Base-by-base conservation (phyloP, 2,797 vertebrate genomes). In the Microchirus variegatus region DNA sequence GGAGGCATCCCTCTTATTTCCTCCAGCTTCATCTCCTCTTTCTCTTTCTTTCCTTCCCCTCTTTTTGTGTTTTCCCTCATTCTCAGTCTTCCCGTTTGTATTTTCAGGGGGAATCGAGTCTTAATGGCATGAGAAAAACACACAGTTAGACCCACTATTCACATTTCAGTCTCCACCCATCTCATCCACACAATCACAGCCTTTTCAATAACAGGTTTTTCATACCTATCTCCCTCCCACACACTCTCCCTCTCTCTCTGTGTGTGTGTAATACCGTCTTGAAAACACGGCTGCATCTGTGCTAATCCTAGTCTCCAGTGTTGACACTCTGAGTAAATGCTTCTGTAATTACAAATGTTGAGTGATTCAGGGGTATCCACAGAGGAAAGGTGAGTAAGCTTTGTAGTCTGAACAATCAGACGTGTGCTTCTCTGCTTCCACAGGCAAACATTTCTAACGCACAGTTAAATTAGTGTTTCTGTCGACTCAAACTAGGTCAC, bases 131-230 rank as follows among this genome's bases (percentile, higher is more conserved):
- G 65, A 87, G 81, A 80, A 81, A 81, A 82, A 81, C 64, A 67
- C 51, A 31, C 42, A 44, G 3, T 12, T 40, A 41, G 2, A 12
- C n/a, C 55, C 58, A 62, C 46, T 57, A 59, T 89, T 90, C 43
- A 43, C 78, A 78, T 87, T 84, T 75, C 81, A 85, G 75, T 83
- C 75, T 83, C 77, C 77, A 57, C 68, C 71, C 62, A 77, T 50
- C 77, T 80, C 70, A 63, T 57, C 74, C 62, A 75, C 79, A 70
- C 52, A 53, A 88, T 85, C 87, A 86, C 81, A 92, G 83, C 70
- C 75, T 89, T 87, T 82, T 80, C 82, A 78, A 73, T 83, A 87
- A 76, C 63, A 61, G 56, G 58, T 77, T 90, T 82, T 86, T 85
- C 73, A 59, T 61, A 45, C 54, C 42, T 59, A 40, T 53, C 75